Base-by-base conservation (phyloP, 2,797 vertebrate genomes). In the Argentina silus region DNA sequence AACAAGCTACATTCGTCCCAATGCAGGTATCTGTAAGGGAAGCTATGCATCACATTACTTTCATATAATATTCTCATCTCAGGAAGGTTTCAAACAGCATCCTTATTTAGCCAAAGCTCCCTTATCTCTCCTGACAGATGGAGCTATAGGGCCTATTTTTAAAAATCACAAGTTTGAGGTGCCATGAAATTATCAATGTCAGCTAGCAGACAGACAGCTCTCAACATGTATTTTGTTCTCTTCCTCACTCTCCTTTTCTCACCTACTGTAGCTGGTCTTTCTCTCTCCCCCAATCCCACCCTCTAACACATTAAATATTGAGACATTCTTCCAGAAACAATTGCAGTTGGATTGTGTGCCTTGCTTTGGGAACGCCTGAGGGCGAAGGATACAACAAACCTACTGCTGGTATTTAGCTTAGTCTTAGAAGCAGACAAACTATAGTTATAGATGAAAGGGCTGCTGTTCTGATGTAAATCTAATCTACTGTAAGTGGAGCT, bases 131-230 rank as follows among this genome's bases (percentile, higher is more conserved):
- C 80, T 85, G 92, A 90, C 92, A 95, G 88, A 90, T 81, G 78
- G 89, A 81, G 92, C 84, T 77, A 91, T 86, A 87, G 90, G 89
- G 85, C 84, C 84, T 92, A 66, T 87, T 94, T 92, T 91, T 79
- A 91, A 89, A 89, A 86, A 90, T 87, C 78, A 89, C 82, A 87
- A 88, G 86, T 94, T 90, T 90, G 92, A 93, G 90, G 81, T 89
- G 85, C 88, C 89, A 92, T 93, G 91, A 95, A 94, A 94, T 93
- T 87, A 92, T 93, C 93, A 91, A 85, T 91, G 90, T 90, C 88
- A 89, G 92, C 89, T 93, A 85, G 86, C 88, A 93, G 90, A 87
- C 90, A 87, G 84, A 76, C 74, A 69, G 70, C 84, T 90, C 88
- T 84, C 69, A 65, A 77, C 78, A 75, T 89, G 44, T 44, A 48